phyloP scores from a whole-genome alignment of 2,113 vertebrate species.

The Nestor notabilis region DNA sequence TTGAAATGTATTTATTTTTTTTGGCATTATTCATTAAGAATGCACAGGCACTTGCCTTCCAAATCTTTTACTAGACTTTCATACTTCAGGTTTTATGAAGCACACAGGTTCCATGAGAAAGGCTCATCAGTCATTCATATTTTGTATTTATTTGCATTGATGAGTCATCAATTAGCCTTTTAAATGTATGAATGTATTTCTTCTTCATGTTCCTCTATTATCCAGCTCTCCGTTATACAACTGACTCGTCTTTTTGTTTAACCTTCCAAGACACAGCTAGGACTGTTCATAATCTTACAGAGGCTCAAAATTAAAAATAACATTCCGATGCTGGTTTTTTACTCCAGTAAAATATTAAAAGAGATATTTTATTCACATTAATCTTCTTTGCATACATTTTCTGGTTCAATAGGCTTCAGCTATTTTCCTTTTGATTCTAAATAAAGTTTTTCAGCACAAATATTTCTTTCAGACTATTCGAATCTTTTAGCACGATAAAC shows the following conservation, averaged over 20 bases:
- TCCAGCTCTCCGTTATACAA: background rate
- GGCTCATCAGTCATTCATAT: background rate
- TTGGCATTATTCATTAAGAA: background rate
- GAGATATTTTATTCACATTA: constrained; percentile 13
- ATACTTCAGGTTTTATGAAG: background rate
- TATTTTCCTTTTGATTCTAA: constrained; percentile 5
- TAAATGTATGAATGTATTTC: background rate
- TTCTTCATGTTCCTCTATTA: background rate
- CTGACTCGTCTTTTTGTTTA: background rate
- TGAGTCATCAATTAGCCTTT: background rate
- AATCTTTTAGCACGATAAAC: constrained; percentile 2
- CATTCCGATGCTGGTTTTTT: background rate
- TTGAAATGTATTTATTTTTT: background rate
- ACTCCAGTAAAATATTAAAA: background rate
- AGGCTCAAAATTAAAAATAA: constrained; percentile 2
- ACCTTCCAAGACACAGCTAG: background rate
- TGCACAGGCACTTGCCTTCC: background rate
- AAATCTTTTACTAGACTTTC: background rate
- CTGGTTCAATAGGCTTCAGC: background rate
- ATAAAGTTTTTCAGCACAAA: constrained; percentile 1
- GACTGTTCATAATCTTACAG: background rate
- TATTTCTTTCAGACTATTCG: constrained; percentile 18
- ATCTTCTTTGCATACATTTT: constrained; percentile 14
- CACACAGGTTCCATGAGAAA: background rate
- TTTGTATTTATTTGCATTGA: background rate